A percentile compares a stretch with the other conserved stretches of the same genome.
These are phyloP conservation scores for Perognathus longimembris DNA, from an alignment of 2,113 vertebrate genomes.

Conservation along the genomic window DNA sequence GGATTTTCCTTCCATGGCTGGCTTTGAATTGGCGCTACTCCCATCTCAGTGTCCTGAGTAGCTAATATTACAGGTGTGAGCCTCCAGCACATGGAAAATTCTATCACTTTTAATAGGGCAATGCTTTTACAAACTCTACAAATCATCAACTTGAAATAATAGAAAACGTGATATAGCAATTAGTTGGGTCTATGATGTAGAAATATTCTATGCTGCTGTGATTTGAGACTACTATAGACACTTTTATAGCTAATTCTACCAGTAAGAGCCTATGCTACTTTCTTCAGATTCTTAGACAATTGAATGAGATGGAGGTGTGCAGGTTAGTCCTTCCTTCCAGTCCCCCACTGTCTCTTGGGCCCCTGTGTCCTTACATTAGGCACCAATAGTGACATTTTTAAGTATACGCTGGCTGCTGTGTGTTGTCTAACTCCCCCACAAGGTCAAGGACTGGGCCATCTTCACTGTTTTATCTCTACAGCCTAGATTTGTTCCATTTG, in stretches of 20 bases:
- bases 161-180: slow-evolving; percentile 3
- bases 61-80: too few species aligned
- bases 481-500: not conserved
- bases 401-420: not conserved
- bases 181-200: not conserved
- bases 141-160: slow-evolving; percentile 47
- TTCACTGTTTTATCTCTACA: not conserved
- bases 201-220: slow-evolving; percentile 38
- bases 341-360: too few species aligned
- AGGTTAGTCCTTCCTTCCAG: too few species aligned
- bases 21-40: slow-evolving; percentile 7
- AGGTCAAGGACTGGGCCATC: not conserved
- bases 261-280: slow-evolving; percentile 37
- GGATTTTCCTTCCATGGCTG: not conserved
- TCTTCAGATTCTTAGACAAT: not conserved
- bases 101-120: not conserved
- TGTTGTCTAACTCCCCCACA: not conserved
- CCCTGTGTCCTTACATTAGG: not conserved
- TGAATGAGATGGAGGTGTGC: too few species aligned
- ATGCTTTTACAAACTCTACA: not conserved
- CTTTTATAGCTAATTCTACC: slow-evolving; percentile 3
- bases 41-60: not conserved
- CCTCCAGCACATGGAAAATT: not conserved
- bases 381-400: not conserved
- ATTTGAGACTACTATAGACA: not conserved